phyloP scores from a whole-genome alignment of 2,888 invertebrate species.

The Crepidodera aurea region DNA sequence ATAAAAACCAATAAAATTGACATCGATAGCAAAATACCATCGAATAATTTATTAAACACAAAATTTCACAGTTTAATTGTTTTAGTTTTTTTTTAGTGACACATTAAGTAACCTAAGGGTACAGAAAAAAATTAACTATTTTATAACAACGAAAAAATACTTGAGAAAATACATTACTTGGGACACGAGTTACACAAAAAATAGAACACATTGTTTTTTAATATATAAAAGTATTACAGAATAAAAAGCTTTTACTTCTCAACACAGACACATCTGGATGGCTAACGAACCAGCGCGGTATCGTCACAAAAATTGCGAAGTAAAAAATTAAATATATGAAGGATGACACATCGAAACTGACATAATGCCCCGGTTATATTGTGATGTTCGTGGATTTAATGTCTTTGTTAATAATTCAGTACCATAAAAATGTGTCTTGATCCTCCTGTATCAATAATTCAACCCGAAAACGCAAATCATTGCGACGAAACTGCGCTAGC shows the following conservation, averaged over 20 bases:
- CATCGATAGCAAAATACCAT: constrained; percentile 55
- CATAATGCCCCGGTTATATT: background rate
- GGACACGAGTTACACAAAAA: constrained; percentile 41
- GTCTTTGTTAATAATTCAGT: background rate
- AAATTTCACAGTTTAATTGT: constrained; percentile 51
- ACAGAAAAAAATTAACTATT: constrained; percentile 50
- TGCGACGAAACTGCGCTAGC: constrained; percentile 13
- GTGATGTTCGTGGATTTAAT: background rate
- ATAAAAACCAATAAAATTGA: constrained; percentile 41
- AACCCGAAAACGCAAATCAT: background rate
- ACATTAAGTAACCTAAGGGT: constrained; percentile 57
- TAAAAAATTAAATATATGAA: constrained; percentile 1
- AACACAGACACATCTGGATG: constrained; percentile 43
- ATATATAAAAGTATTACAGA: constrained; percentile 41
- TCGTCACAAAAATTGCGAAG: constrained; percentile 40
- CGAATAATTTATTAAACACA: constrained; percentile 53
- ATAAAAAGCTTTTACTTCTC: constrained; percentile 43
- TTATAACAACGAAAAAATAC: constrained; percentile 50
- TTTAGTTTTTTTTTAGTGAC: constrained; percentile 49
- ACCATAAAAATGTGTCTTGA: background rate
- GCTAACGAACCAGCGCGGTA: constrained; percentile 36
- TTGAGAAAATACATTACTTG: constrained; percentile 47
- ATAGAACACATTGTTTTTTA: constrained; percentile 42
- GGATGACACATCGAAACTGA: background rate
- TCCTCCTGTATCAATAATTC: background rate